A percentile compares a stretch with the other conserved stretches of the same genome.
Evolutionary conservation across 2,888 invertebrate genomes (phyloP).

Genomic region (Corythucha ciliata): DNA sequence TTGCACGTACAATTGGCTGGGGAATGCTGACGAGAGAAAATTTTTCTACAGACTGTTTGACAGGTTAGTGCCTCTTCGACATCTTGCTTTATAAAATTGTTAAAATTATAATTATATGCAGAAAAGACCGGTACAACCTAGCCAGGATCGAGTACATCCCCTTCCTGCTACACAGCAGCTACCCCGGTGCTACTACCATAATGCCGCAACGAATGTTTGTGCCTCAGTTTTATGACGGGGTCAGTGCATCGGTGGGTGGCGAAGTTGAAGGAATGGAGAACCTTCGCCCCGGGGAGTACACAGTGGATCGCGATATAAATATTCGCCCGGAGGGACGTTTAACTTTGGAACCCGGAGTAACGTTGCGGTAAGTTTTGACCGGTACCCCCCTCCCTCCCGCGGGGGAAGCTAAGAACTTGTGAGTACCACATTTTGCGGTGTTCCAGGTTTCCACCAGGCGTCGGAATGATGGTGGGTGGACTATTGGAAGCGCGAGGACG

Average conservation of each 20-base stretch:
- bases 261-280: slow-evolving; percentile 87
- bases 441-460: slow-evolving; percentile 74
- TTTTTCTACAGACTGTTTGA: slow-evolving; percentile 69
- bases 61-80: slow-evolving; percentile 37
- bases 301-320: slow-evolving; percentile 88
- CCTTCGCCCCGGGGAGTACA: slow-evolving; percentile 73
- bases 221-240: slow-evolving; percentile 63
- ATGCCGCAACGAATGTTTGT: slow-evolving; percentile 65
- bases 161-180: slow-evolving; percentile 78
- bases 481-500: slow-evolving; percentile 73
- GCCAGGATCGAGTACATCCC: slow-evolving; percentile 88
- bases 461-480: slow-evolving; percentile 95
- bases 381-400: too few relatives aligned
- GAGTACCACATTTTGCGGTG: neutral
- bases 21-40: slow-evolving; percentile 60
- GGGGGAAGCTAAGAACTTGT: neutral
- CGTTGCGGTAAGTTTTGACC: slow-evolving; percentile 46
- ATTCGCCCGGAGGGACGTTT: slow-evolving; percentile 81
- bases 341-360: slow-evolving; percentile 78
- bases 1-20: slow-evolving; percentile 90
- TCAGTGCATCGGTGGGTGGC: slow-evolving; percentile 69
- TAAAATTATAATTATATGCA: slow-evolving; percentile 35
- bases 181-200: slow-evolving; percentile 75
- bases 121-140: slow-evolving; percentile 88
- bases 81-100: neutral